Base-by-base conservation (phyloP, 2,113 vertebrate species). In the Atractosteus spatula region DNA sequence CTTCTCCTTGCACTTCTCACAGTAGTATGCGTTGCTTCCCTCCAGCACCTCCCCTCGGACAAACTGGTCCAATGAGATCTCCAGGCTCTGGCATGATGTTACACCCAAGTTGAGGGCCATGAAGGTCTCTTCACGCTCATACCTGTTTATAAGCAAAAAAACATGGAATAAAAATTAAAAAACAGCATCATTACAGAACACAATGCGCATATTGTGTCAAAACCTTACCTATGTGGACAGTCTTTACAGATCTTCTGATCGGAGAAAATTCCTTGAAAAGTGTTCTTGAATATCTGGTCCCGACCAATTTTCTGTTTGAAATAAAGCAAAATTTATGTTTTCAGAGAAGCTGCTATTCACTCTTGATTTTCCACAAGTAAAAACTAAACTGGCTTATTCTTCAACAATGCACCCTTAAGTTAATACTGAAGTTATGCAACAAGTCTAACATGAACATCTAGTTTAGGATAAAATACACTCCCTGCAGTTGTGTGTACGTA, bases 231-330 rank as follows among this genome's bases (percentile, higher is more conserved):
- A 84, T 99, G 97, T 73, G 97, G 97, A 77, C 97, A 99, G 83
- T 99, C 97, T 89, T 99, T 99, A 80, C 97, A 99, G 82, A 99
- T 98, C 89, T 99, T 99, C 92, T 99, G 97, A 85, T 99, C 97
- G 0, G 97, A 99, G 86, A 96, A 99, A 79, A 99, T 96, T 66
- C 97, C 97, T 87, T 99, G 97, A 84, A 99, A 99, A 11, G 97
- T 99, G 84, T 98, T 99, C 88, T 99, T 99, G 89, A 99, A 99
- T 83, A 99, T 93, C 78, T 99, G 97, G 45, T 99, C 97, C 85
- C 97, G 91, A 47, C 96, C 96, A 82, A 99, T 97, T 98, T 99
- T 99, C 97, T 99, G 85, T 76, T 80, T 62, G 51, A 77, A 59
- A 81, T 42, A 14, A 55, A 16, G 7, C 29, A 29, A 29, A 29